A percentile compares a stretch with the other conserved stretches of the same genome.
These are phyloP conservation scores for Drosophila parvula DNA, from an alignment of 1,140 invertebrate genomes.

Conservation along the genomic window DNA sequence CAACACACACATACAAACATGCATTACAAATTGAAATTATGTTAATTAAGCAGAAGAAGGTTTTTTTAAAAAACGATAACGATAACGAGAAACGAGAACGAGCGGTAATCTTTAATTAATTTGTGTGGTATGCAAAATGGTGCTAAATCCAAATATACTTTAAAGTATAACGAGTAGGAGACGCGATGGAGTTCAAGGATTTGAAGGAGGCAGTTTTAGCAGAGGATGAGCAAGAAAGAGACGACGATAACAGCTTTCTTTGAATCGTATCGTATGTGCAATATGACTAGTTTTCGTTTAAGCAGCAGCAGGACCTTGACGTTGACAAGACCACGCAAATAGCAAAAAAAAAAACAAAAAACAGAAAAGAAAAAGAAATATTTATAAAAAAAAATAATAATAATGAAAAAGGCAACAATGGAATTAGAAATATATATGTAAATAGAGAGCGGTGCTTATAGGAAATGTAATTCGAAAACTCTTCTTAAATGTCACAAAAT, in stretches of 20 bases:
- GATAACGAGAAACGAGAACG: constrained; percentile 17
- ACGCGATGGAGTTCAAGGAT: constrained; percentile 9
- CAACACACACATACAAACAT: constrained; percentile 39
- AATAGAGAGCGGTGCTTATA: constrained; percentile 40
- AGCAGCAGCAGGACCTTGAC: constrained; percentile 21
- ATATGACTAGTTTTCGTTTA: constrained; percentile 88
- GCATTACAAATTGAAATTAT: constrained; percentile 79
- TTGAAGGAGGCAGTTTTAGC: constrained; percentile 6
- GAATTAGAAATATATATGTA: constrained; percentile 27
- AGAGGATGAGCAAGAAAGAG: constrained; percentile 15
- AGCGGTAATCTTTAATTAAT: constrained; percentile 63
- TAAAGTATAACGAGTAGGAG: constrained; percentile 58
- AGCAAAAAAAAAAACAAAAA: constrained; percentile 41
- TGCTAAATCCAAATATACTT: constrained; percentile 84
- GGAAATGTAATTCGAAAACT: constrained; percentile 16
- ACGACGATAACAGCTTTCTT: constrained; percentile 9
- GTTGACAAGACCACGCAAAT: constrained; percentile 41
- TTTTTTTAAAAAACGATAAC: constrained; percentile 55
- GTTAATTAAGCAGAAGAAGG: constrained; percentile 62
- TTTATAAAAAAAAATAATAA: constrained; percentile 17
- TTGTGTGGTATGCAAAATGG: constrained; percentile 82
- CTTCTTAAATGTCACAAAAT: constrained; percentile 25
- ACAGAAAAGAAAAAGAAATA: neutral
- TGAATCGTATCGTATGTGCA: constrained; percentile 84
- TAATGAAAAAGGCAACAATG: constrained; percentile 6